Percentiles rank a stretch among this genome's conserved stretches.
These are phyloP conservation scores for Anastrepha ludens DNA, from an alignment of 1,140 invertebrate genomes.

Conservation along the genomic window DNA sequence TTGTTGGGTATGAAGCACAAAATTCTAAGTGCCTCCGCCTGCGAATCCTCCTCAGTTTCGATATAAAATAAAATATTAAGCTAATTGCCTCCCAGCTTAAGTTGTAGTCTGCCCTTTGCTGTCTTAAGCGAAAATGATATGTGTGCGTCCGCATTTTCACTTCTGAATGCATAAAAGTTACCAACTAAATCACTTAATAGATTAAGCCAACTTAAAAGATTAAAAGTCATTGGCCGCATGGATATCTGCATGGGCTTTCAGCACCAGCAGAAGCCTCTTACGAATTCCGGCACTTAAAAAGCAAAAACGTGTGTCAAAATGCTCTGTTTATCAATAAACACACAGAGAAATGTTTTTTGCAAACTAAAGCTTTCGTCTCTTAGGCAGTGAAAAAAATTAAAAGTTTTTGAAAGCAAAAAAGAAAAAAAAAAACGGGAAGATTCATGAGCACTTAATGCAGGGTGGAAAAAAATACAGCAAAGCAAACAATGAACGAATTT, in stretches of 20 bases:
- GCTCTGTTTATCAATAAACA: not conserved
- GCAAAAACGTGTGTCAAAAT: not conserved
- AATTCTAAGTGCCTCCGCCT: too few relatives aligned
- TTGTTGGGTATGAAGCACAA: too few relatives aligned
- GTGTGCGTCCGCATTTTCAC: not conserved
- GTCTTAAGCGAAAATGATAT: not conserved
- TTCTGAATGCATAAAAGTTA: conserved; percentile 33
- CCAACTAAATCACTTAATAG: conserved; percentile 58
- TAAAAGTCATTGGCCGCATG: conserved; percentile 57
- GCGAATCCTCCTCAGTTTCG: too few relatives aligned
- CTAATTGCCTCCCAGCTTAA: not conserved
- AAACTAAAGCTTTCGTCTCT: not conserved
- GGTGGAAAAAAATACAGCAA: not conserved
- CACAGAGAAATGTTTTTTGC: not conserved
- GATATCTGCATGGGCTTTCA: not conserved
- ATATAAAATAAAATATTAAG: too few relatives aligned
- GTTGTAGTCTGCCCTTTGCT: too few relatives aligned
- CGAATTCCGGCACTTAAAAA: not conserved
- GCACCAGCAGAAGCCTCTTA: not conserved
- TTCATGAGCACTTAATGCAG: not conserved
- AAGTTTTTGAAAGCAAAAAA: conserved; percentile 1
- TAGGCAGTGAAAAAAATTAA: conserved; percentile 25
- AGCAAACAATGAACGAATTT: conserved; percentile 28
- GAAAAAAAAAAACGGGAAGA: not conserved
- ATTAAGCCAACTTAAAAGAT: conserved; percentile 59